These are phyloP conservation scores for Zaprionus obscuricornis DNA, from an alignment of 2,888 invertebrate genomes.

Conservation along the genomic window DNA sequence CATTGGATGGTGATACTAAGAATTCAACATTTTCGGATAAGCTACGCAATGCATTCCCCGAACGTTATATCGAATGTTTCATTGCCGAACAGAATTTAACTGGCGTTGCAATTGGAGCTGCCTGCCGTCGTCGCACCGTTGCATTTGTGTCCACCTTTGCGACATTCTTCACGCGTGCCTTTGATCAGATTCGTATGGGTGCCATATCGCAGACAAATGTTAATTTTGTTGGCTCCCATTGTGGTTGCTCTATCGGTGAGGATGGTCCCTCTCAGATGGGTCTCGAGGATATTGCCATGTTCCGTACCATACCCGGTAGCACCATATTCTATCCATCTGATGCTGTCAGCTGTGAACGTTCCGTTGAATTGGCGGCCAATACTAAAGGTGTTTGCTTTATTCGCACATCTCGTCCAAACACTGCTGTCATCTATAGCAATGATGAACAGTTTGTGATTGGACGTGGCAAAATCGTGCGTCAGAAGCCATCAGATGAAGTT, in stretches of 20 bases:
- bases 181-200: constrained; percentile 99
- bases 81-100: constrained; percentile 99
- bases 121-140: constrained; percentile 95
- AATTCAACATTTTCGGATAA: constrained; percentile 99
- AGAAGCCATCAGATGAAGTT: constrained; percentile 90
- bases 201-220: constrained; percentile 99
- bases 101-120: constrained; percentile 97
- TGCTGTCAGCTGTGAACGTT: constrained; percentile 96
- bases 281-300: constrained; percentile 98
- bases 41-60: constrained; percentile 89
- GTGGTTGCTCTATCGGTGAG: constrained; percentile 99
- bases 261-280: constrained; percentile 99
- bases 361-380: constrained; percentile 97
- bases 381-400: constrained; percentile 97
- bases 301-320: constrained; percentile 94
- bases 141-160: constrained; percentile 99
- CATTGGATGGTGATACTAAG: constrained; percentile 98
- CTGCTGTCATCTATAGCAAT: constrained; percentile 92
- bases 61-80: constrained; percentile 96
- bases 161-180: constrained; percentile 97
- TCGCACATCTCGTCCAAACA: constrained; percentile 96
- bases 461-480: constrained; percentile 90
- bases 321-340: constrained; percentile 93
- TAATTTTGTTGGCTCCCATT: constrained; percentile 98
- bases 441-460: constrained; percentile 92